Conservation (phyloP, 2,113 vertebrate genomes). For the Campylomormyrus numenius region DNA sequence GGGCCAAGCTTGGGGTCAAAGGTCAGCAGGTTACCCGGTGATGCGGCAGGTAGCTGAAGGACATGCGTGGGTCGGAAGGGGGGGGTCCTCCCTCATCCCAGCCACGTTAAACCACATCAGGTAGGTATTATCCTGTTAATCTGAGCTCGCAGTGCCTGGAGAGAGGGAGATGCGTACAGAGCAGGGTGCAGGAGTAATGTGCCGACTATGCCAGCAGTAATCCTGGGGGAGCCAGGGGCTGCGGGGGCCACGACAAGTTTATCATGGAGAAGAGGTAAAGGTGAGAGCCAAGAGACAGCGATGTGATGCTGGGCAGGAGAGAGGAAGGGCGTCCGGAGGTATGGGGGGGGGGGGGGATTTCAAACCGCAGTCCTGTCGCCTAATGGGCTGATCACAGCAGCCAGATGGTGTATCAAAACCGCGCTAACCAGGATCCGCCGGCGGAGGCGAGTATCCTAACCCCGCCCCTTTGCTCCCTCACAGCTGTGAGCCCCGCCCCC, state of each 20-base stretch:
- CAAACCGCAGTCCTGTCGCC: slow-evolving; percentile 70
- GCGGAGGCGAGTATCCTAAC: neutral
- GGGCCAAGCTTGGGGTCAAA: slow-evolving; percentile 11
- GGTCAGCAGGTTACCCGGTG: slow-evolving; percentile 22
- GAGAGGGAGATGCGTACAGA: neutral
- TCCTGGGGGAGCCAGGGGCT: slow-evolving; percentile 8
- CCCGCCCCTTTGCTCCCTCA: slow-evolving; percentile 35
- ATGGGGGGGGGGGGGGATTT: slow-evolving; percentile 31
- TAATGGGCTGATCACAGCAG: slow-evolving; percentile 21
- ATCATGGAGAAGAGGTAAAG: slow-evolving; percentile 21
- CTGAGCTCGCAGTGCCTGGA: neutral
- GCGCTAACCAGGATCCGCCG: neutral
- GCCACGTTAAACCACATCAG: slow-evolving; percentile 61
- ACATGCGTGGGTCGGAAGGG: slow-evolving; percentile 36
- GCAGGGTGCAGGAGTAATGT: neutral
- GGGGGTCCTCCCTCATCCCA: slow-evolving; percentile 55
- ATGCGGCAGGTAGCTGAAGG: slow-evolving; percentile 12
- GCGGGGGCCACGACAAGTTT: slow-evolving; percentile 18
- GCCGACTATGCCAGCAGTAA: neutral
- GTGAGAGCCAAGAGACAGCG: slow-evolving; percentile 37
- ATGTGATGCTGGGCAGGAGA: neutral
- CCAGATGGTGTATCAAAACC: slow-evolving; percentile 9
- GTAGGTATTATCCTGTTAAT: slow-evolving; percentile 19
- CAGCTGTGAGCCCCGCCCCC: neutral
- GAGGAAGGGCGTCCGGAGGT: slow-evolving; percentile 39